Percentiles rank a stretch among this genome's conserved stretches.
These are phyloP conservation scores for Motacilla tschutschensis DNA, from an alignment of 2,113 vertebrate species.

Conservation along the genomic window DNA sequence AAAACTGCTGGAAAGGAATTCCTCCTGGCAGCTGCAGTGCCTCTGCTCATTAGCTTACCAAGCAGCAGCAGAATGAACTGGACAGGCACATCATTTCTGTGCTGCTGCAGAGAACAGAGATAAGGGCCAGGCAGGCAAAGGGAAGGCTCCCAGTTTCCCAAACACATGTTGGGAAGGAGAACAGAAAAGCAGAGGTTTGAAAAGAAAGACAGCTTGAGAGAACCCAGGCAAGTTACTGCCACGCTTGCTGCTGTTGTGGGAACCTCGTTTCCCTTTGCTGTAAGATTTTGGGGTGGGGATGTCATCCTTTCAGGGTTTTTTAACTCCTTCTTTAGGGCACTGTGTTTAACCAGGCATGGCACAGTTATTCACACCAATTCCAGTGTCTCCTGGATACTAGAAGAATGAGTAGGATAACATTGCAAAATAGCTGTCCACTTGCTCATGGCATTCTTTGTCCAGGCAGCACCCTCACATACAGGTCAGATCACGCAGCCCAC, in stretches of 20 bases:
- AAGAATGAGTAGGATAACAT: slow-evolving; percentile 57
- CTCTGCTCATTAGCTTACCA: slow-evolving; percentile 40
- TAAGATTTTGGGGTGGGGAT: not conserved
- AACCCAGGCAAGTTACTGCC: not conserved
- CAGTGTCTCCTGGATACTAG: slow-evolving; percentile 45
- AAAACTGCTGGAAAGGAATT: slow-evolving; percentile 67
- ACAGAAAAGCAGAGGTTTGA: not conserved
- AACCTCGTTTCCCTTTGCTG: not conserved
- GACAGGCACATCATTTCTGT: slow-evolving; percentile 35
- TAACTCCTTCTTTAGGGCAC: not conserved
- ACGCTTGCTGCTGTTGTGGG: not conserved
- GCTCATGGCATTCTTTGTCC: slow-evolving; percentile 13
- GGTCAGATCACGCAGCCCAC: slow-evolving; percentile 2
- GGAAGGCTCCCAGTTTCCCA: not conserved
- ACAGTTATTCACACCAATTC: not conserved
- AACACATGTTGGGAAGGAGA: fast-evolving
- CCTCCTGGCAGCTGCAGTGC: slow-evolving; percentile 60
- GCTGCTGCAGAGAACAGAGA: not conserved
- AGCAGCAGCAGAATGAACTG: slow-evolving; percentile 18
- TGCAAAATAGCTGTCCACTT: slow-evolving; percentile 56
- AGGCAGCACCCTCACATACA: not conserved
- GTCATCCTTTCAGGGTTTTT: not conserved
- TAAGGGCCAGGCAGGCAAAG: not conserved
- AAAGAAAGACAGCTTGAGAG: fast-evolving
- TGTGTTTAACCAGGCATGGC: not conserved